Evolutionary conservation across 2,888 invertebrate species (phyloP), one percentile per base, ranked within the genome.

Genomic region (Hyposoter didymator): DNA sequence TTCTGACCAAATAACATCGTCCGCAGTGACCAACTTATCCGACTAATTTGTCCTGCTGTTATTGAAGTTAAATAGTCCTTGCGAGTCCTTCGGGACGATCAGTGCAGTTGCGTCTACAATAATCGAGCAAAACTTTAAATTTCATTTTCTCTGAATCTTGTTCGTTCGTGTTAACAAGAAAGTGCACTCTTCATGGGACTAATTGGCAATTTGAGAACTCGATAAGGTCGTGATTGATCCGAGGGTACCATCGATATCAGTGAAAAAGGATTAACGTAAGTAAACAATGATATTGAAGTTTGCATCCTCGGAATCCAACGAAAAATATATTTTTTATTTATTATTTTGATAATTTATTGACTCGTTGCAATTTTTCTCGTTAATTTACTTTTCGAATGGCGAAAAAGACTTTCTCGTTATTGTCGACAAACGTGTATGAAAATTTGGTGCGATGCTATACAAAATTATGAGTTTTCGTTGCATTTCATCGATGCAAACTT

Each of bases 1-100:
- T 88, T 72, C 67, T 22, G 64, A 47, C 70, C 76, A 76, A 59
- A 49, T 69, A 66, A 81, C 64, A 80, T 84, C 84, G 78, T 72
- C 75, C 75, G 82, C 70, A 73, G 55, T 70, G 52, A 72, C 35
- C 84, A 84, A 86, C 49, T 76, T 22, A 76, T 66, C 12, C 5
- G 43, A 59, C 12, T 43, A 12, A 47, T 55, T 64, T 55, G 2
- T 59, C 32, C 12, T 1, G 62, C 8, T 47, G 17, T 45, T 14
- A 19, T n/a, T n/a, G 12, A 19, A 28, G 5, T 28, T 7, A 14
- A 62, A 32, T n/a, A 35, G 64, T 64, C 39, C 45, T 70, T 5
- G 35, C n/a, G 35, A n/a, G n/a, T 39, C 12, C 10, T 66, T 49
- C 22, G 39, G 49, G 39, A 47, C 64, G 22, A 39, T 69, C 59